Base-by-base conservation (phyloP, 2,888 invertebrate genomes). In the Pollenia griseotomentosa region DNA sequence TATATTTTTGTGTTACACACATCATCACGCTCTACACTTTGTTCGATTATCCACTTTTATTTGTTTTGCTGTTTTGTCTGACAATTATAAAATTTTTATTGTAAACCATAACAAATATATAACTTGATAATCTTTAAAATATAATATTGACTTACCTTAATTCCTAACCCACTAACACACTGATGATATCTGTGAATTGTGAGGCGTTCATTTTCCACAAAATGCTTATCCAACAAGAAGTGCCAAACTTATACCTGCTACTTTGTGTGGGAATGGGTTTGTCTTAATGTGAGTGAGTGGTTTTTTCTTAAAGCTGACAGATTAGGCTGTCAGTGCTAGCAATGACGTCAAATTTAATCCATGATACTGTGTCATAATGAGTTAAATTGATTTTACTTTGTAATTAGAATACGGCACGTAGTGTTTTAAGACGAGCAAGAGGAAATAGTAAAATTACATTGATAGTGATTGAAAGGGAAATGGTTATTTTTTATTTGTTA, bases 291-390 rank as follows among this genome's bases (percentile, higher is more conserved):
- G 7, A 4, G 6, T 44, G 23, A 59, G 4, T 33, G 33, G n/a
- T 55, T 68, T 16, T 53, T 48, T 16, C 23, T 57, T 61, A 33
- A 46, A 51, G 16, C 51, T 46, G 33, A 81, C 33, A 75, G 68
- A 70, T 80, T 74, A 74, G 48, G 63, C 57, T 65, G 80, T 42
- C 57, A 46, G 65, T 71, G 14, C 14, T 23, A 77, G 65, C 14
- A 57, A 71, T 81, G 85, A 85, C 70, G 46, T 71, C 65, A 77
- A 61, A 63, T 55, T 57, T 55, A 63, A 65, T 70, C 55, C 59
- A 40, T 53, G 61, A 74, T 61, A 77, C 66, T 19, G 33, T 81
- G 68, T 85, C 48, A 79, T 75, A 68, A 70, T 53, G 40, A 14
- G 11, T 19, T 3, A 79, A 79, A 74, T 83, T 68, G 59, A 79